A percentile compares a stretch with the other conserved stretches of the same genome.
phyloP scores from a whole-genome alignment of 2,797 vertebrate genomes.

The Tragopan temminckii region DNA sequence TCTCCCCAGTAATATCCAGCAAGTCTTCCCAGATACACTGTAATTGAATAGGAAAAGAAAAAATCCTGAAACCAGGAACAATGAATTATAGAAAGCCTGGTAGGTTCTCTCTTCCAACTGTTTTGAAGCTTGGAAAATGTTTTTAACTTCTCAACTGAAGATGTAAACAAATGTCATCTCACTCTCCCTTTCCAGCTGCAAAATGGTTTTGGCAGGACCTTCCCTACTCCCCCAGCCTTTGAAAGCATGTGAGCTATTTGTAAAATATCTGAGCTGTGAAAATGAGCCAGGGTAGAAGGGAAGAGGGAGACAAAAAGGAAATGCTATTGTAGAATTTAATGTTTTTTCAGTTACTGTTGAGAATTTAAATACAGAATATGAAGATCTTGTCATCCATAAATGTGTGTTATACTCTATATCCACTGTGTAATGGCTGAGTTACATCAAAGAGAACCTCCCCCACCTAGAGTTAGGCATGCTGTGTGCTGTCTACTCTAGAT shows the following conservation, averaged over 20 bases:
- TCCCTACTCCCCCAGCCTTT: slow-evolving; percentile 54
- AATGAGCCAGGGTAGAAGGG: slow-evolving; percentile 56
- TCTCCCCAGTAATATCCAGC: slow-evolving; percentile 16
- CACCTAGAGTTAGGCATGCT: slow-evolving; percentile 12
- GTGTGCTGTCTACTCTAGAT: not conserved
- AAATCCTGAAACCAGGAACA: not conserved
- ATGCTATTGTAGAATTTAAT: slow-evolving; percentile 11
- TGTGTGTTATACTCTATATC: not conserved
- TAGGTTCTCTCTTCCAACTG: slow-evolving; percentile 18
- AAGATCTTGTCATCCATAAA: not conserved
- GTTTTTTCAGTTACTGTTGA: slow-evolving; percentile 20
- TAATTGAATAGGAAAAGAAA: slow-evolving; percentile 15
- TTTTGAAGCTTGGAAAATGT: slow-evolving; percentile 42
- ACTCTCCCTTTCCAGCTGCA: slow-evolving; percentile 67
- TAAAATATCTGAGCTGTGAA: slow-evolving; percentile 73
- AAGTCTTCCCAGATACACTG: slow-evolving; percentile 10
- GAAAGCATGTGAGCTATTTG: slow-evolving; percentile 73
- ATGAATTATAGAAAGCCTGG: slow-evolving; percentile 24
- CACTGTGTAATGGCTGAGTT: slow-evolving; percentile 30
- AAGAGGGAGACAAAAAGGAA: slow-evolving; percentile 57
- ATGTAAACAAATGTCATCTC: slow-evolving; percentile 72
- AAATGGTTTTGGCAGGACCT: slow-evolving; percentile 68
- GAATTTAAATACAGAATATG: not conserved
- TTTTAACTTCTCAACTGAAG: slow-evolving; percentile 57
- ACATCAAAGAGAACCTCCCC: slow-evolving; percentile 18